Base-by-base conservation (phyloP, 2,888 invertebrate species). In the Mimachlamys varia region DNA sequence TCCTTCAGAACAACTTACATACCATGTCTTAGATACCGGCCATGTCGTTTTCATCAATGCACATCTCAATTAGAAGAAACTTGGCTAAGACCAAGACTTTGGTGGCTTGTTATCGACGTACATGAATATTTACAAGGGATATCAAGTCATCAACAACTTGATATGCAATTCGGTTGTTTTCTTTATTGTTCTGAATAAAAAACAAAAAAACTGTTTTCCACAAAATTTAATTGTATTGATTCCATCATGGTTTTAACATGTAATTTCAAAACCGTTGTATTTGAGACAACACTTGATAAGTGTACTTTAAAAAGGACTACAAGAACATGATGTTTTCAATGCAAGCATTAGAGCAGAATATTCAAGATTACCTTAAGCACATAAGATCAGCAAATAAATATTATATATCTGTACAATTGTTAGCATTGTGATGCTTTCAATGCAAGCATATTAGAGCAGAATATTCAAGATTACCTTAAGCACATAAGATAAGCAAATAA, bases 221-320 rank as follows among this genome's bases (percentile, higher is more conserved):
- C 76, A 76, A 76, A 33, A 76, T 76, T 76, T 76, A 76, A 76
- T 76, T 76, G 76, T 76, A 76, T 33, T 76, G 27, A 10, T 76
- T 76, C 15, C 19, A 62, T 33, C 76, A 76, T 76, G 33, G 12
- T 76, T 27, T 76, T 1, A 33, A 76, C 76, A 76, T 58, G 58
- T 58, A 58, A n/a, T 76, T 76, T 76, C 22, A 76, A 76, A 33
- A 76, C 27, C 76, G 76, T 33, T 33, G 76, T 76, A 76, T 76
- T 33, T 76, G 76, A 76, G 76, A 76, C 76, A 33, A 76, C 33
- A 76, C 76, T 22, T 76, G 76, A 76, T 33, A 44, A 58, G 58
- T 58, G 58, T n/a, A 76, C 76, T 33, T 33, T 10, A 27, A 33
- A n/a, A 27, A 76, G 76, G 33, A 76, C 76, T 12, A 76, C 76